Evolutionary conservation across 2,113 vertebrate species (phyloP).

Genomic region (Etheostoma spectabile): DNA sequence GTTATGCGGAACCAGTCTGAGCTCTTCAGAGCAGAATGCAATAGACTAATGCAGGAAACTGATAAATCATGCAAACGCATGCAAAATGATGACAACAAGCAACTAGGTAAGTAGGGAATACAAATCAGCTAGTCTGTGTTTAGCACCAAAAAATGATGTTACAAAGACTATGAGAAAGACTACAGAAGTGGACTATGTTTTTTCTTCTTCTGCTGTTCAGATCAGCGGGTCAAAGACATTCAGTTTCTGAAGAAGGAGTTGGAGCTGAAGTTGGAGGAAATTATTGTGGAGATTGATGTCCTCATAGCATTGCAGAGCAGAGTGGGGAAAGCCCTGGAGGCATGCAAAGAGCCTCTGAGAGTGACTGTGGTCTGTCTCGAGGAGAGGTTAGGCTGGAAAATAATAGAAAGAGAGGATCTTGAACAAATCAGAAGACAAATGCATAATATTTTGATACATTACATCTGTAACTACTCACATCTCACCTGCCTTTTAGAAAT

Average conservation of each 20-base stretch:
- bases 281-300: conserved; percentile 84
- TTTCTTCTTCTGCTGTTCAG: conserved; percentile 72
- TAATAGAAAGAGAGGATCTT: neutral
- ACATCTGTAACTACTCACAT: neutral
- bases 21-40: conserved; percentile 83
- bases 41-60: conserved; percentile 86
- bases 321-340: conserved; percentile 87
- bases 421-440: neutral
- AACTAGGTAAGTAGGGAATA: conserved; percentile 84
- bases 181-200: neutral
- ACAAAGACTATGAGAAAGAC: no score
- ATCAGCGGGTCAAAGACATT: conserved; percentile 89
- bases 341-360: conserved; percentile 83
- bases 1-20: conserved; percentile 85
- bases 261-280: conserved; percentile 88
- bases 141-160: neutral
- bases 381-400: conserved; percentile 85
- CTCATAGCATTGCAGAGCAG: conserved; percentile 83
- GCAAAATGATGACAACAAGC: conserved; percentile 87
- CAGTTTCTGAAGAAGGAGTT: conserved; percentile 92
- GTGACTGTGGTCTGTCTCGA: conserved; percentile 86
- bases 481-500: neutral
- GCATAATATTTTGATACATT: neutral
- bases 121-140: neutral
- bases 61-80: conserved; percentile 86